phyloP scores from a whole-genome alignment of 2,888 invertebrate species.

The Amblyjoppa fuscipennis region DNA sequence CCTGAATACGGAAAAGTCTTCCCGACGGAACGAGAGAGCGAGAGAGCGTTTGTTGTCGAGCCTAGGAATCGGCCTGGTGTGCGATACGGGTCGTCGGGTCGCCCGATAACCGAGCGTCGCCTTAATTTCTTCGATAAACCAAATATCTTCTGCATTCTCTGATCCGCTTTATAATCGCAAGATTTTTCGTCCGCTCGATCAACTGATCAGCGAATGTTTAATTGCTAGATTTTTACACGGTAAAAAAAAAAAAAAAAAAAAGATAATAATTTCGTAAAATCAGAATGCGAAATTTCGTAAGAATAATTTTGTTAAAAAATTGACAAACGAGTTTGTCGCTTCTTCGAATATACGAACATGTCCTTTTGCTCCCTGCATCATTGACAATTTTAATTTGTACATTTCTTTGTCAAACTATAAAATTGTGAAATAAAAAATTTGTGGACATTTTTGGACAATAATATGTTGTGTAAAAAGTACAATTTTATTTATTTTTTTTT shows the following conservation, averaged over 20 bases:
- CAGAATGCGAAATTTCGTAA: too few relatives aligned
- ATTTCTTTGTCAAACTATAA: too few relatives aligned
- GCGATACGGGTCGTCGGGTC: constrained; percentile 74
- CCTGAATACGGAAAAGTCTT: not conserved
- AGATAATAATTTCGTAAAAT: too few relatives aligned
- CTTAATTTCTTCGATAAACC: constrained; percentile 8
- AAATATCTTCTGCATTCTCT: constrained; percentile 6
- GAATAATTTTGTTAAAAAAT: too few relatives aligned
- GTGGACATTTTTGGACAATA: too few relatives aligned
- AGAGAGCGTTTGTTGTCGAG: constrained; percentile 74
- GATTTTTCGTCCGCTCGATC: not conserved
- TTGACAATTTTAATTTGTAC: too few relatives aligned
- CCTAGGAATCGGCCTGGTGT: constrained; percentile 68
- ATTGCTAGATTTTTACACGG: not conserved
- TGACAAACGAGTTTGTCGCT: too few relatives aligned
- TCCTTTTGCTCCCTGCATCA: too few relatives aligned
- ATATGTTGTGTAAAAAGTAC: too few relatives aligned
- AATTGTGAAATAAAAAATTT: not conserved
- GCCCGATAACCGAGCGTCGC: constrained; percentile 73
- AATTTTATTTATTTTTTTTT: too few relatives aligned
- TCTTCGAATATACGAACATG: too few relatives aligned
- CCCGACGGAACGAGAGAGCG: constrained; percentile 8
- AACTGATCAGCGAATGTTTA: not conserved
- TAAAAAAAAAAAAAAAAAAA: too few relatives aligned
- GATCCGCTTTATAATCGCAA: constrained; percentile 1